Percentiles rank a stretch among this genome's conserved stretches.
Evolutionary conservation across 2,797 vertebrate species (phyloP).

Genomic region (Siniperca obscura): DNA sequence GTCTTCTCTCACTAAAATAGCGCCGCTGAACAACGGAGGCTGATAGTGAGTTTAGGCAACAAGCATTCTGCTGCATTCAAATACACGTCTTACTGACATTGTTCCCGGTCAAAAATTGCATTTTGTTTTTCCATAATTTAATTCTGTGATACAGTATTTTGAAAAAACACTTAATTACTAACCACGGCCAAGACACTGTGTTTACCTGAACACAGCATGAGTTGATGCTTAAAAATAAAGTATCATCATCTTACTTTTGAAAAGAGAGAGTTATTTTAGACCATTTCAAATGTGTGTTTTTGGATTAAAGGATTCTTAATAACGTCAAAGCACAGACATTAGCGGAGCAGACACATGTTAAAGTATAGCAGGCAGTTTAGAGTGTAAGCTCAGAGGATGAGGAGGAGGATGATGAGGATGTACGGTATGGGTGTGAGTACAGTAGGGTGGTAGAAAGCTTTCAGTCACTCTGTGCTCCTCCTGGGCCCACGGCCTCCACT

Average conservation of each 20-base stretch:
- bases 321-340: too few relatives aligned
- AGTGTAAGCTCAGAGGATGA: not conserved
- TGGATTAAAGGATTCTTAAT: not conserved
- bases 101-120: not conserved
- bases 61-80: not conserved
- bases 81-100: not conserved
- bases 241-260: not conserved
- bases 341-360: not conserved
- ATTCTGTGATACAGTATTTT: not conserved
- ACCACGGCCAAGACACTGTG: not conserved
- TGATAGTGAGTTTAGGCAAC: too few relatives aligned
- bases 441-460: conserved; percentile 32
- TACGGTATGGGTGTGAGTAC: conserved; percentile 29
- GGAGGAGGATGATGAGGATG: conserved; percentile 1
- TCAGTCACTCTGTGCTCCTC: conserved; percentile 24
- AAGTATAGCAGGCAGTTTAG: not conserved
- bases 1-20: too few relatives aligned
- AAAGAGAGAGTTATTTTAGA: not conserved
- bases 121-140: not conserved
- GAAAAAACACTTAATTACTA: not conserved
- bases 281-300: not conserved
- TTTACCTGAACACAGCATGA: not conserved
- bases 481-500: conserved; percentile 20
- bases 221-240: not conserved
- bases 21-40: too few relatives aligned